Evolutionary conservation across 2,888 invertebrate species (phyloP).

Genomic region (Zelleria hepariella): DNA sequence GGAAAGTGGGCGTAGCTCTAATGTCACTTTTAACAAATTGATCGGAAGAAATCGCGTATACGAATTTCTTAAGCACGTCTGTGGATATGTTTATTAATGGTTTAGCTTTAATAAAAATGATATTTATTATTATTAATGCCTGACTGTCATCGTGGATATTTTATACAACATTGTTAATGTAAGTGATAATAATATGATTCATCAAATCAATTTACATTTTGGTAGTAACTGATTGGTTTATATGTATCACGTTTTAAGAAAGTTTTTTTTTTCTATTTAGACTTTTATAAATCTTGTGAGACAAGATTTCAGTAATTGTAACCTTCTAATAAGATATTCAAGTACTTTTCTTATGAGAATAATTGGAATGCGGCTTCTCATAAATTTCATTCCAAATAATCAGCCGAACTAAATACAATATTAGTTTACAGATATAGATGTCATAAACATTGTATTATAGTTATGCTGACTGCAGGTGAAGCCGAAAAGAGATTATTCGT

Average conservation of each 20-base stretch:
- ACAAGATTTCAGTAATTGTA: neutral
- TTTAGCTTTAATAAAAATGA: neutral
- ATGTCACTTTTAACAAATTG: constrained; percentile 63
- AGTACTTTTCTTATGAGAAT: neutral
- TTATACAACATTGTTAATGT: neutral
- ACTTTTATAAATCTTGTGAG: neutral
- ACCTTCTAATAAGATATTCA: neutral
- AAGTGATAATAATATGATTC: neutral
- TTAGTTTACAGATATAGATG: too few relatives aligned
- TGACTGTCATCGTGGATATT: neutral
- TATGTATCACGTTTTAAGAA: neutral
- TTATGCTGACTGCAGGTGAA: too few relatives aligned
- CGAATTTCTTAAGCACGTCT: neutral
- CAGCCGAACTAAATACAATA: too few relatives aligned
- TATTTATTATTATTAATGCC: neutral
- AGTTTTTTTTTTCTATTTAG: too few relatives aligned
- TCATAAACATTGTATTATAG: too few relatives aligned
- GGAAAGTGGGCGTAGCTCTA: constrained; percentile 52
- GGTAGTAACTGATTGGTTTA: neutral
- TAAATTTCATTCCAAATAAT: too few relatives aligned
- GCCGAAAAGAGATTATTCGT: too few relatives aligned
- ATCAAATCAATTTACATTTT: neutral
- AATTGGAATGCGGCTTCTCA: too few relatives aligned
- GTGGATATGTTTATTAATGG: constrained; percentile 1
- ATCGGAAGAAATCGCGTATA: constrained; percentile 33